Conservation (phyloP, 2,888 invertebrate genomes). For the Emmelina monodactyla region DNA sequence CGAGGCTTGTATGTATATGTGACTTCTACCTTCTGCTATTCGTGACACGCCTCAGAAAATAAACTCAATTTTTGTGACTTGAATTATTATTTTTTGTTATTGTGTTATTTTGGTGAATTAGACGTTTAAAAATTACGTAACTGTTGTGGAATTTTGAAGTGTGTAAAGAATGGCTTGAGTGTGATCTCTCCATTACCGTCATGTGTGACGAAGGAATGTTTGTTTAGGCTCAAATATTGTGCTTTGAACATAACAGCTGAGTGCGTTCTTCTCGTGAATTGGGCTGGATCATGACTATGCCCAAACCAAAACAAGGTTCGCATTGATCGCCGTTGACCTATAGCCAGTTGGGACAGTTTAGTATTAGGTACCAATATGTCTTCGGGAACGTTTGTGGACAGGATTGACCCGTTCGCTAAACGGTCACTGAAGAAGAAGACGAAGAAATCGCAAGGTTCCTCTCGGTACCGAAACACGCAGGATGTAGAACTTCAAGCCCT, state of each 20-base stretch:
- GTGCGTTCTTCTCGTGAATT: conserved; percentile 56
- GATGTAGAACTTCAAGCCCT: conserved; percentile 97
- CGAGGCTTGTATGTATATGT: conserved; percentile 67
- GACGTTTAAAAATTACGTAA: conserved; percentile 65
- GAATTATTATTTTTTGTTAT: conserved; percentile 56
- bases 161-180: conserved; percentile 64
- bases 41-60: conserved; percentile 67
- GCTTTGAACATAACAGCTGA: conserved; percentile 55
- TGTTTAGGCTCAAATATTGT: conserved; percentile 64
- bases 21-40: conserved; percentile 65
- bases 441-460: conserved; percentile 98
- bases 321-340: conserved; percentile 59
- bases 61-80: conserved; percentile 61
- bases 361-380: conserved; percentile 56
- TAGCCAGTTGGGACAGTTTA: conserved; percentile 48
- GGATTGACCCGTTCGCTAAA: conserved; percentile 99
- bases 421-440: conserved; percentile 97
- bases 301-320: conserved; percentile 57
- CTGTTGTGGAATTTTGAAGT: conserved; percentile 65
- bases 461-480: conserved; percentile 97
- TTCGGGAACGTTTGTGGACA: conserved; percentile 95
- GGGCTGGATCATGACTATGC: conserved; percentile 62
- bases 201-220: conserved; percentile 67
- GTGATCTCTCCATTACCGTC: conserved; percentile 64
- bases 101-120: conserved; percentile 61